Conservation (phyloP, 2,113 vertebrate genomes). For the Rhabdomys dilectus region DNA sequence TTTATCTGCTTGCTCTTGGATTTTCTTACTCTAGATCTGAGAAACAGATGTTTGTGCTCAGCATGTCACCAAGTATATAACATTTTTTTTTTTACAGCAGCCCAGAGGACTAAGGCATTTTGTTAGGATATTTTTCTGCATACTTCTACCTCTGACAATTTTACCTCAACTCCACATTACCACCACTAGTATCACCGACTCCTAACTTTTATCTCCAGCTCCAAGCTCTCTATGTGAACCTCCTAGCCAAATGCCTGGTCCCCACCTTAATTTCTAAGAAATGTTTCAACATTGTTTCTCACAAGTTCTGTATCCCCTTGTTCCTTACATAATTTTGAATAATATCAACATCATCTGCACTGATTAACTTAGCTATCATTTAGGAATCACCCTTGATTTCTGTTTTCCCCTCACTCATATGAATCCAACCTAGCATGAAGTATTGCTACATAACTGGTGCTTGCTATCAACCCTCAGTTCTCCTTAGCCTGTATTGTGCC, state of each 20-base stretch:
- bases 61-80: neutral
- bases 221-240: neutral
- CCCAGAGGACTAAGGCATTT: neutral
- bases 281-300: neutral
- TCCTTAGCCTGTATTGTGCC: neutral
- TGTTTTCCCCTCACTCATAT: neutral
- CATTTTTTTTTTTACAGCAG: neutral
- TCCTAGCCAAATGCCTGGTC: neutral
- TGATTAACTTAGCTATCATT: neutral
- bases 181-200: neutral
- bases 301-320: neutral
- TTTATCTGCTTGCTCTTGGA: neutral
- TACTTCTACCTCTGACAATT: neutral
- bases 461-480: neutral
- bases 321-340: neutral
- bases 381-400: neutral
- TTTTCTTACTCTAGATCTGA: neutral
- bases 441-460: neutral
- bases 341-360: neutral
- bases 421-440: neutral
- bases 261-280: neutral
- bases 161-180: neutral
- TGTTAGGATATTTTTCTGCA: neutral
- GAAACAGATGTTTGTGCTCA: neutral
- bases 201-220: neutral